Evolutionary conservation across 2,888 invertebrate species (phyloP), one percentile per base, ranked within the genome.

Genomic region (Dryadula phaetusa): DNA sequence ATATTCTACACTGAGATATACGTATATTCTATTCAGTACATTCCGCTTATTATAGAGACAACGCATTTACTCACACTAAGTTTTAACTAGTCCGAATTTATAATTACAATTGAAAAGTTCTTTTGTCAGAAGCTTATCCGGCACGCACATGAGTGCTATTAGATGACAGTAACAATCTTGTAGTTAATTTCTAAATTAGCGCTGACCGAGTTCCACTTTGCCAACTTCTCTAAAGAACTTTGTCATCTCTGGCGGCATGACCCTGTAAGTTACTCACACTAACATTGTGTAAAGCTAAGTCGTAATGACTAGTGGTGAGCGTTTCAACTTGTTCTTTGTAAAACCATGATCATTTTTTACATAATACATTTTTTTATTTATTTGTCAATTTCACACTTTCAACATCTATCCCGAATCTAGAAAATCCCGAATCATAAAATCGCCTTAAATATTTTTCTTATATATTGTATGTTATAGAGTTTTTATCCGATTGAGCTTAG

Each of bases 121-220:
- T 40, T 40, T 40, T 20, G 56, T 40, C 56, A 22, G 25, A 42
- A 44, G 60, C 60, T 25, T 14, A 60, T 40, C 34, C 56, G 34
- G 22, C 4, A 28, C 28, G 28, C 28, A 44, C 42, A 20, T 18
- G 44, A 42, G 69, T 71, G 71, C 75, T 76, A 74, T 62, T 25
- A 60, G 18, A 25, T 25, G 18, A 54, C 34, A 34, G 42, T 58
- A 63, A 67, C 58, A 58, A 49, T 44, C 47, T 67, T 64, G 44
- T 40, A 66, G 52, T 70, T 56, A 72, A 74, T 78, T 74, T 75
- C 47, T 67, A 66, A 75, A 74, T 76, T 72, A 76, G 67, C 54
- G 46, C 69, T 75, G 75, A 69, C 73, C 74, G 72, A 73, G 70
- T 72, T 72, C 68, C 77, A 74, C 70, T 72, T 73, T 69, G 53